Evolutionary conservation across 2,797 vertebrate species (phyloP).

Genomic region (Mergus octosetaceus): DNA sequence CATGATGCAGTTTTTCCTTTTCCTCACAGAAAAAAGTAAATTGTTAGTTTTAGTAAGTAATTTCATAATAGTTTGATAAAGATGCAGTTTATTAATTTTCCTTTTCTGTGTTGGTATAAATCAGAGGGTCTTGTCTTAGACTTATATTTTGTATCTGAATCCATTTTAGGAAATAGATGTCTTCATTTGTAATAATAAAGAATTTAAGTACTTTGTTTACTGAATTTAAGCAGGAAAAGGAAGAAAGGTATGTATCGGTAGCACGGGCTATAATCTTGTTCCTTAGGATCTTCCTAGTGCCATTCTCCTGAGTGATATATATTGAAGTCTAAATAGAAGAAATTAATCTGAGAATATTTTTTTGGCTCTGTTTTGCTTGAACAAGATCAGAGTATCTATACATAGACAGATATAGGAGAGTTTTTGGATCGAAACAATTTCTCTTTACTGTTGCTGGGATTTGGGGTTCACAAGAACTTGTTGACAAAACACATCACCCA

Average conservation of each 20-base stretch:
- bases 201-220: neutral
- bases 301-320: neutral
- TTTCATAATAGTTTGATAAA: neutral
- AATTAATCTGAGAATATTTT: neutral
- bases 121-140: neutral
- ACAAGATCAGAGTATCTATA: neutral
- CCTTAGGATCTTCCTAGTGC: neutral
- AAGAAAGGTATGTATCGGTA: neutral
- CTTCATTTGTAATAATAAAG: neutral
- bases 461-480: neutral
- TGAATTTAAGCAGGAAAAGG: neutral
- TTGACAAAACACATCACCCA: neutral
- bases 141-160: neutral
- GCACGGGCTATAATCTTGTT: neutral
- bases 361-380: neutral
- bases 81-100: neutral
- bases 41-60: neutral
- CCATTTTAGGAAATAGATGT: neutral
- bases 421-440: neutral
- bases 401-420: neutral
- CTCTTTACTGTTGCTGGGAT: neutral
- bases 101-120: neutral
- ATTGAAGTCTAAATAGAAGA: neutral
- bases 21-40: neutral
- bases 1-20: neutral